phyloP scores from a whole-genome alignment of 2,113 vertebrate genomes.

The Eretmochelys imbricata region DNA sequence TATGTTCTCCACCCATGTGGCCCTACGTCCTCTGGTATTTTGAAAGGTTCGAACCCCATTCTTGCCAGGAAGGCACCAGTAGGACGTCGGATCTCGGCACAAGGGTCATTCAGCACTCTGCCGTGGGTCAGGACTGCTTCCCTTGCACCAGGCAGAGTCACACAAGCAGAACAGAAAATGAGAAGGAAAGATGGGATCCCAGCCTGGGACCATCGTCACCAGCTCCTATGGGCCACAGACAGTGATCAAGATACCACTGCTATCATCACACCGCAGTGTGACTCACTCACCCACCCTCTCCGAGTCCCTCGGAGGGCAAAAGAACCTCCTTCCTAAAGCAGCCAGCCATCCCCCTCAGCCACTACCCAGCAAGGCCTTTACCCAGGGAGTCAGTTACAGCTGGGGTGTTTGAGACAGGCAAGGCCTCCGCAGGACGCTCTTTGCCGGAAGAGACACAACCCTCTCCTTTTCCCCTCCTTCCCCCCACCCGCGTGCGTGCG shows the following conservation, averaged over 20 bases:
- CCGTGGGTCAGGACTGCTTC: no score
- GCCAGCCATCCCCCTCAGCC: no score
- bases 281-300: neutral
- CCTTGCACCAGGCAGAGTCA: neutral
- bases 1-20: no score
- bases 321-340: neutral
- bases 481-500: neutral
- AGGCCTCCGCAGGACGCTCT: no score
- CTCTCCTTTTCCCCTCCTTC: slow-evolving; percentile 49
- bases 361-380: no score
- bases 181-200: neutral
- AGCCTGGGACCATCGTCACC: neutral
- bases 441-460: neutral
- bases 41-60: neutral
- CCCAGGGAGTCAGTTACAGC: no score
- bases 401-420: no score
- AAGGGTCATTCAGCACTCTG: no score
- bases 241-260: neutral
- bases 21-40: no score
- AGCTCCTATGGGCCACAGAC: neutral
- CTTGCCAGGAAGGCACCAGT: neutral
- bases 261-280: neutral
- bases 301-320: neutral
- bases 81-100: no score
- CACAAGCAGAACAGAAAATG: neutral